A percentile compares a stretch with the other conserved stretches of the same genome.
Evolutionary conservation across 2,797 vertebrate species (phyloP).

Genomic region (Anabacerthia variegaticeps): DNA sequence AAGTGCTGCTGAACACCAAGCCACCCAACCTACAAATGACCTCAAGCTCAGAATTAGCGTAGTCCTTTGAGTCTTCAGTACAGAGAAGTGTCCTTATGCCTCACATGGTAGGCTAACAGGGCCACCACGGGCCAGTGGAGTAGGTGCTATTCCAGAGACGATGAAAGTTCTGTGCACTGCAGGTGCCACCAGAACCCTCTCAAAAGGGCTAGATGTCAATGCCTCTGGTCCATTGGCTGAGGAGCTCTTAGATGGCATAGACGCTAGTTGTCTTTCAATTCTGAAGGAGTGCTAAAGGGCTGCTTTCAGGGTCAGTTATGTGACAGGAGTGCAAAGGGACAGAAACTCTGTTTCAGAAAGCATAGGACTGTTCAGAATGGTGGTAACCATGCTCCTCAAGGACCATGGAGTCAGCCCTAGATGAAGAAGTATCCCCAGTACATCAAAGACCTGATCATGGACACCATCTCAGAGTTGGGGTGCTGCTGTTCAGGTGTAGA

Average conservation of each 20-base stretch:
- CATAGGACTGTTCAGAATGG: neutral
- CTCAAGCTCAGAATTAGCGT: neutral
- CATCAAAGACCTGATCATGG: neutral
- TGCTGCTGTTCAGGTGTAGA: neutral
- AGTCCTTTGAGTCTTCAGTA: neutral
- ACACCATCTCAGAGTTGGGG: neutral
- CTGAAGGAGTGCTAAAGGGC: neutral
- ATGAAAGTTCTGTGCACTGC: neutral
- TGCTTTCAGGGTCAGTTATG: neutral
- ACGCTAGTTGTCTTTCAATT: neutral
- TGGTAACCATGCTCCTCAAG: neutral
- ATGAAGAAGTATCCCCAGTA: neutral
- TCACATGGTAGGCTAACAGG: neutral
- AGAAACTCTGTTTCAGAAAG: neutral
- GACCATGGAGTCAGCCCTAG: neutral
- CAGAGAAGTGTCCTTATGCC: neutral
- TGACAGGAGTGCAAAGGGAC: neutral
- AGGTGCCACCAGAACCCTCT: neutral
- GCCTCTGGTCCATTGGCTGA: neutral
- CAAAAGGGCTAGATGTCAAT: neutral
- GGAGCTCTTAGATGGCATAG: neutral
- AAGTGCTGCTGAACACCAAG: neutral
- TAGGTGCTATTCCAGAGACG: neutral
- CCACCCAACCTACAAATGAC: neutral
- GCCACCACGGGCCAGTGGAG: neutral